Base-by-base conservation (phyloP, 2,888 invertebrate genomes). In the Drosophila sordidula region DNA sequence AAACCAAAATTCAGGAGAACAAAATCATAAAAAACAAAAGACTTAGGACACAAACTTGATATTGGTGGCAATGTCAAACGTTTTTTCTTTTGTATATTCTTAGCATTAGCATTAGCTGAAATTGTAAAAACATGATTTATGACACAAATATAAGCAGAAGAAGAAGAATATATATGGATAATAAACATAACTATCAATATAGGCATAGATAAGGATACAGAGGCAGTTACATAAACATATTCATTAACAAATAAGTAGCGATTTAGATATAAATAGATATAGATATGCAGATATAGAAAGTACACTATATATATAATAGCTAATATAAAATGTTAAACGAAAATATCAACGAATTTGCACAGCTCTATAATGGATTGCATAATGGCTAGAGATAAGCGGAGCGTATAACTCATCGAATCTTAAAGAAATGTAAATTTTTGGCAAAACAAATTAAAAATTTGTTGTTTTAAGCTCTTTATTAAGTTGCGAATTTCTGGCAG, bases 11-110 rank as follows among this genome's bases (percentile, higher is more conserved):
- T 41, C 22, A 34, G 54, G 34, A 54, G 44, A 54, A 18, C 12
- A 16, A 18, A 22, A 6, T 14, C 22, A 2, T 8, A 29, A 9
- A 14, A 59, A 42, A 65, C 70, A 68, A 80, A 86, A 71, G 82
- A 86, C 83, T 86, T 72, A 80, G 69, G 50, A 67, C 68, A 75
- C 80, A 52, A 82, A 82, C 85, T 72, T 58, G 38, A 22, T 4
- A 34, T 25, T 12, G 18, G 8, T 12, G 22, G 12, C 3, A 3
- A 22, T 36, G 5, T 6, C n/a, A 16, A 42, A 18, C 12, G 18
- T 18, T 18, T 18, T 18, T 2, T 18, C 1, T 1, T 29, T 29
- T 29, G 1, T 29, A 11, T 32, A 4, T 32, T 32, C n/a, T n/a
- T n/a, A n/a, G 9, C 11, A 11, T 11, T 41, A 16, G 41, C 3